Evolutionary conservation across 2,797 vertebrate species (phyloP).

Genomic region (Melanotaenia maccullochi): DNA sequence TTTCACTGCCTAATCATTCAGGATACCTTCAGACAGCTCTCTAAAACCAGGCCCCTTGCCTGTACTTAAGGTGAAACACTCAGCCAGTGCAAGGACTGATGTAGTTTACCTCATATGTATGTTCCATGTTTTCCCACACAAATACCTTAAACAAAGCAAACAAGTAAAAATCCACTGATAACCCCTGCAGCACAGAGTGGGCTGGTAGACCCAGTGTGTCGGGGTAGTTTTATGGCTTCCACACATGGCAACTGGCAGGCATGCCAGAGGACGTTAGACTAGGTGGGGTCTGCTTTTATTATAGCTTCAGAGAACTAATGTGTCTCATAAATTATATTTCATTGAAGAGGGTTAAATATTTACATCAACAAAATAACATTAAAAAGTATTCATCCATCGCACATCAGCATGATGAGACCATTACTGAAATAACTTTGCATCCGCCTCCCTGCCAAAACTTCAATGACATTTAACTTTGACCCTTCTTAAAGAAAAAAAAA

Average conservation of each 20-base stretch:
- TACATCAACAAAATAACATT: neutral
- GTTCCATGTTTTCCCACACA: neutral
- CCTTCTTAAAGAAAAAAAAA: neutral
- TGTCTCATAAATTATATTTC: neutral
- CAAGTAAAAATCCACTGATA: neutral
- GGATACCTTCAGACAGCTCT: neutral
- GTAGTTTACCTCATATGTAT: neutral
- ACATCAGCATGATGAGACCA: neutral
- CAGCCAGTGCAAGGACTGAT: neutral
- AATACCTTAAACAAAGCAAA: constrained; percentile 1
- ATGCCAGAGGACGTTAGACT: constrained; percentile 13
- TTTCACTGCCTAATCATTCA: too few relatives aligned
- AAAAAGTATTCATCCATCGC: neutral
- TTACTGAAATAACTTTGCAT: constrained; percentile 1
- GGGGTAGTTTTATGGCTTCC: constrained; percentile 25
- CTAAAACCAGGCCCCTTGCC: neutral
- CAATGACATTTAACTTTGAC: neutral
- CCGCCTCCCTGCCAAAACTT: constrained; percentile 8
- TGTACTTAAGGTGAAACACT: neutral
- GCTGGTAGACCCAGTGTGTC: constrained; percentile 1
- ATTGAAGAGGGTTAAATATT: neutral
- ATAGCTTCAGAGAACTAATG: neutral
- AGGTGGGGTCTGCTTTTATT: neutral
- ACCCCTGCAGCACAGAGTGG: neutral
- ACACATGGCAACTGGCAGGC: constrained; percentile 18